These are phyloP conservation scores for Crossaster papposus DNA, from an alignment of 53 echinoderm and acorn worm genomes.

Conservation along the genomic window DNA sequence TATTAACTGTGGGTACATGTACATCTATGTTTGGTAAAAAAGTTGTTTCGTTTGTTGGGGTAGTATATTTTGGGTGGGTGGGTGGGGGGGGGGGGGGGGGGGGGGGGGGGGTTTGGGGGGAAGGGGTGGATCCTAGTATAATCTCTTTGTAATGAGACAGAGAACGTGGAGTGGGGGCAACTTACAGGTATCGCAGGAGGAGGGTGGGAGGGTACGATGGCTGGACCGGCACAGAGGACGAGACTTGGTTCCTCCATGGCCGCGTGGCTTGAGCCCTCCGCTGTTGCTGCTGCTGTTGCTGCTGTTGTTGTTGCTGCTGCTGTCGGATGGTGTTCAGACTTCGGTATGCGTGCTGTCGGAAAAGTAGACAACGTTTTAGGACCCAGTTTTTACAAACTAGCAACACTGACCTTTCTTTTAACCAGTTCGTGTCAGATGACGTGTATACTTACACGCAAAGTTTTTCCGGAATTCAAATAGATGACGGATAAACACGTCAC, in stretches of 20 bases:
- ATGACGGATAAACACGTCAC: no score
- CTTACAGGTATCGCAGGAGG: slow-evolving; percentile 97
- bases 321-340: slow-evolving; percentile 78
- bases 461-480: no score
- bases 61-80: no score
- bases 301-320: slow-evolving; percentile 67
- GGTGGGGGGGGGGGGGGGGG: no score
- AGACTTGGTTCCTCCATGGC: slow-evolving; percentile 74
- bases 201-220: slow-evolving; percentile 77
- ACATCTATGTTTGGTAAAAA: no score
- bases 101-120: no score
- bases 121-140: no score
- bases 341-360: slow-evolving; percentile 76
- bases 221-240: slow-evolving; percentile 69
- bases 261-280: slow-evolving; percentile 64
- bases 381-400: not conserved
- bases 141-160: not conserved
- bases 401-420: not conserved
- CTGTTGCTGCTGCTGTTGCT: slow-evolving; percentile 46
- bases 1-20: no score
- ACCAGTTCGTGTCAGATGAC: no score
- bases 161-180: not conserved
- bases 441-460: no score
- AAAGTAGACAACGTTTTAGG: not conserved
- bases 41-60: no score